A percentile compares a stretch with the other conserved stretches of the same genome.
Evolutionary conservation across 2,888 invertebrate genomes (phyloP).

Genomic region (Doris montereyensis): DNA sequence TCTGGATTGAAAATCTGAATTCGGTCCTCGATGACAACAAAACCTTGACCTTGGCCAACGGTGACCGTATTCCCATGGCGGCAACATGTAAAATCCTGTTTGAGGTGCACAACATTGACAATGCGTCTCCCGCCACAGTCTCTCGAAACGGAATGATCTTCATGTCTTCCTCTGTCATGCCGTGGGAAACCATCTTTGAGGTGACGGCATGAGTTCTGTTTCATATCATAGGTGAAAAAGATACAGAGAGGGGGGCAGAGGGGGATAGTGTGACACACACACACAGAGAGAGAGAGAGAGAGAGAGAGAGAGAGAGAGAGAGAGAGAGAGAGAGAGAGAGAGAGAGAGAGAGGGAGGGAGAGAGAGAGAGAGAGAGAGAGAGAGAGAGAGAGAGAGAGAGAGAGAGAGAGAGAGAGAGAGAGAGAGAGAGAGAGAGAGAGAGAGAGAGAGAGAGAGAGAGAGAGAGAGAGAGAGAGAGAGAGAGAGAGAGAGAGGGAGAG

Average conservation of each 20-base stretch:
- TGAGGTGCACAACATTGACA: constrained; percentile 97
- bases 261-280: neutral
- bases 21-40: constrained; percentile 74
- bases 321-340: neutral
- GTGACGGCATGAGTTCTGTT: constrained; percentile 65
- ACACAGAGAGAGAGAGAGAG: neutral
- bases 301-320: neutral
- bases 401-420: too few species aligned
- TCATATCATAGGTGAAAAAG: neutral
- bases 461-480: too few species aligned
- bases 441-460: too few species aligned
- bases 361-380: too few species aligned
- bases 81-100: constrained; percentile 95
- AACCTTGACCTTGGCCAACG: constrained; percentile 86
- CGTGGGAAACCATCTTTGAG: constrained; percentile 92
- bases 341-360: too few species aligned
- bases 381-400: too few species aligned
- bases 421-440: too few species aligned
- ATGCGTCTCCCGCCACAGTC: constrained; percentile 97
- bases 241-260: neutral
- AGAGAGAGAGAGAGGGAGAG: too few species aligned
- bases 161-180: constrained; percentile 95
- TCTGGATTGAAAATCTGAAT: constrained; percentile 74
- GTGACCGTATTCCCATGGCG: constrained; percentile 94
- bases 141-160: constrained; percentile 88